Evolutionary conservation across 1,140 invertebrate species (phyloP), one percentile per base, ranked within the genome.

Genomic region (Drosophila seguyi): DNA sequence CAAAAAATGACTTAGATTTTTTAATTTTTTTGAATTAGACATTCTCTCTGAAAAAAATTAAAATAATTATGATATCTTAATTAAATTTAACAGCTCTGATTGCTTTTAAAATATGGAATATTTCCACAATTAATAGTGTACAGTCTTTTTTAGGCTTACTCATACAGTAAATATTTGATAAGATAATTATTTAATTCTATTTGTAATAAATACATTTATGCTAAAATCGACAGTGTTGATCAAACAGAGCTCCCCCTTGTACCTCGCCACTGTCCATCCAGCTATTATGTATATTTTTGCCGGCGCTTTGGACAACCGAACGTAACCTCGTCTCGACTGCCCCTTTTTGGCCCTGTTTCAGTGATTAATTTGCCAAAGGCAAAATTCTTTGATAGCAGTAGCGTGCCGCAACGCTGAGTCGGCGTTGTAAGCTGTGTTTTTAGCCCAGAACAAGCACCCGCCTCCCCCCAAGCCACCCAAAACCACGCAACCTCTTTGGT

Each of bases 361-460:
- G 47, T 83, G 84, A 87, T 87, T 87, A 84, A 87, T 88, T 87
- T 87, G 76, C 68, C 77, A 88, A 90, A 88, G 84, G 87, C 84
- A 88, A 90, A 88, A 88, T 78, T 75, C 84, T 88, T 81, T 90
- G 81, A 90, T 88, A 81, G 85, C 85, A 66, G 77, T 88, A 84
- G 85, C 84, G 84, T 88, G 84, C 85, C 76, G 77, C 81, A 90
- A 80, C 85, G 68, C 41, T 84, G 80, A 68, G 59, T 72, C 31
- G 62, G 20, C 7, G 34, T 25, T 36, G 39, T 41, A 53, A 69
- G 47, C 66, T 50, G 27, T 25, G 66, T 53, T 69, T 53, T 53
- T 34, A 50, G 61, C 60, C 29, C 22, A 66, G 60, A 68, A 66
- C 61, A 47, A 53, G 16, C 42, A 16, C 31, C n/a, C 27, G 27